Percentiles rank a stretch among this genome's conserved stretches.
phyloP scores from a whole-genome alignment of 1,140 invertebrate species.

The Bombus picipes region DNA sequence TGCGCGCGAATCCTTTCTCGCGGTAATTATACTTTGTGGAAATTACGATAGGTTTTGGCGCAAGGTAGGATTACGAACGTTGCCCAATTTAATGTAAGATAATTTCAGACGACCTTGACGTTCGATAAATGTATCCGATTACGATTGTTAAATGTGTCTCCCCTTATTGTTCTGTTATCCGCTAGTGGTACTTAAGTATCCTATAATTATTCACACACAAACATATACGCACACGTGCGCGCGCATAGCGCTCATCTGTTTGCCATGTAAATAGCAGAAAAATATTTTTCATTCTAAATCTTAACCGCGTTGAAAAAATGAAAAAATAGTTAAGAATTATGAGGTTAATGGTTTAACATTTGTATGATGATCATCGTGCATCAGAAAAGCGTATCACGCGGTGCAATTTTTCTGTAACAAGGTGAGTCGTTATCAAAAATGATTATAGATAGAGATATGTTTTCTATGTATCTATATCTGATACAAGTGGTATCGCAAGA shows the following conservation, averaged over 20 bases:
- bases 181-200: too few species aligned
- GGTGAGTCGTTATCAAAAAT: background rate
- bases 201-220: background rate
- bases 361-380: background rate
- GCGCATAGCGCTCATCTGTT: too few species aligned
- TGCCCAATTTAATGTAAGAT: background rate
- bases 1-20: background rate
- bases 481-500: background rate
- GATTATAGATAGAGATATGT: background rate
- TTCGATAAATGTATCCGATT: constrained; percentile 14
- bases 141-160: background rate
- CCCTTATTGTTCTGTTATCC: background rate
- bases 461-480: background rate
- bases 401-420: background rate
- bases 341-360: too few species aligned
- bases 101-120: constrained; percentile 8
- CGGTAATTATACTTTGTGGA: background rate
- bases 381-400: background rate
- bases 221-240: too few species aligned
- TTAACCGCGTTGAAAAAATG: background rate
- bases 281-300: too few species aligned
- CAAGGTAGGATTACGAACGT: background rate
- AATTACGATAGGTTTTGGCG: background rate
- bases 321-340: background rate
- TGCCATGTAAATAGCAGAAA: too few species aligned